Conservation (phyloP, 2,113 vertebrate genomes). For the Tympanuchus pallidicinctus region DNA sequence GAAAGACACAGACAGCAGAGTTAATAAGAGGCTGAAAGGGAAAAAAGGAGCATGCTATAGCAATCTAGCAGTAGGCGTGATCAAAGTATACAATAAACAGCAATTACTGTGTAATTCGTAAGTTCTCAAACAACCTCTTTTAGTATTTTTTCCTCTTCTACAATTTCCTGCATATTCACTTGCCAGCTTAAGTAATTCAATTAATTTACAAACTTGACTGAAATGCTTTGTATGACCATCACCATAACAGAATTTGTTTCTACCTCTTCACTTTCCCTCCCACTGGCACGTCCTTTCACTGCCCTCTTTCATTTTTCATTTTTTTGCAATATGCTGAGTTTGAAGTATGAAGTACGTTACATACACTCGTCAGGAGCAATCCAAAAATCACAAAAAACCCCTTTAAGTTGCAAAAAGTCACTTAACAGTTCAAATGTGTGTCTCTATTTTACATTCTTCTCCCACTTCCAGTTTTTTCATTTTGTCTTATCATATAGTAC, state of each 20-base stretch:
- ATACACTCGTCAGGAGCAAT: conserved; percentile 67
- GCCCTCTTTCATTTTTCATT: neutral
- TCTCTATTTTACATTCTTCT: neutral
- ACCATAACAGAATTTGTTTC: neutral
- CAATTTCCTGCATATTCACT: neutral
- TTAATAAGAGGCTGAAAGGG: conserved; percentile 82
- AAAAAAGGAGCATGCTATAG: conserved; percentile 79
- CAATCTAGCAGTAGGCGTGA: conserved; percentile 64
- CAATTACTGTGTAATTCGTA: neutral
- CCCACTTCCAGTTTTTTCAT: neutral
- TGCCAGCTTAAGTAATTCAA: neutral
- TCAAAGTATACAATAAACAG: conserved; percentile 28
- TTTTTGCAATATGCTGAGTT: neutral
- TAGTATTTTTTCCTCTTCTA: neutral
- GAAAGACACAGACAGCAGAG: conserved; percentile 89
- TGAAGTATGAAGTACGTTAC: neutral
- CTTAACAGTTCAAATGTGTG: conserved; percentile 3
- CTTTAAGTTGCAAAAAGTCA: neutral
- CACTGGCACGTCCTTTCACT: neutral
- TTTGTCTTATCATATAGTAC: neutral
- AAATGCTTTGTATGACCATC: neutral
- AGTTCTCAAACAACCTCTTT: conserved; percentile 29
- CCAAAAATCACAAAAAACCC: neutral
- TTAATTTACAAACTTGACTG: conserved; percentile 1
- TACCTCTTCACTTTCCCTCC: neutral